Evolutionary conservation across 2,113 vertebrate species (phyloP).

Genomic region (Clupea harengus): DNA sequence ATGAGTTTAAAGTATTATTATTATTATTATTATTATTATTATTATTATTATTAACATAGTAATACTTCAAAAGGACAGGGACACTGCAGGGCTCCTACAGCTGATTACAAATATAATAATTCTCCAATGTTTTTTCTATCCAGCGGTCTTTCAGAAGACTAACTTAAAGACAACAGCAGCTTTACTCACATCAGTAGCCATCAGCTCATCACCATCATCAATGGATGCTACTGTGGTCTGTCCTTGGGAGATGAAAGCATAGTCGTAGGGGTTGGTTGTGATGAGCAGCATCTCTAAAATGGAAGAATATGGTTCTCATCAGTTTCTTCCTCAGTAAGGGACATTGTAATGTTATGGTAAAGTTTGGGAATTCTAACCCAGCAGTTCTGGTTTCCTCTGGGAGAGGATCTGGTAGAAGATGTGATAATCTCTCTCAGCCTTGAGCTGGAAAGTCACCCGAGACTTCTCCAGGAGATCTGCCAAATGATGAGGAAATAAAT

Average conservation of each 20-base stretch:
- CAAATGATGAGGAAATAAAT: background rate
- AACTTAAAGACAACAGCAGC: too few relatives aligned
- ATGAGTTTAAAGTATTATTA: too few relatives aligned
- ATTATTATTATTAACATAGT: too few relatives aligned
- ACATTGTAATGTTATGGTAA: background rate
- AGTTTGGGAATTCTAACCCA: constrained; percentile 64
- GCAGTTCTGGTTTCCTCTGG: constrained; percentile 84
- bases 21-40: too few relatives aligned
- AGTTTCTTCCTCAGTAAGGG: background rate
- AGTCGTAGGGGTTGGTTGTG: constrained; percentile 70
- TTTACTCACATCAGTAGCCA: constrained; percentile 46
- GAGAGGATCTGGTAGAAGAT: constrained; percentile 95
- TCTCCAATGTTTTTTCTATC: too few relatives aligned
- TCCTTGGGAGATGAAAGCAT: constrained; percentile 68
- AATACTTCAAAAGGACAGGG: too few relatives aligned
- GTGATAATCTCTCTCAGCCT: constrained; percentile 89
- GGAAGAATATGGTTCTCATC: background rate
- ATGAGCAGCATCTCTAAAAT: constrained; percentile 66
- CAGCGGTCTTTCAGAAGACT: too few relatives aligned
- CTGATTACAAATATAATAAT: too few relatives aligned
- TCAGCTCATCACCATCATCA: constrained; percentile 44
- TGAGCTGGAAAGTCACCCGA: constrained; percentile 86
- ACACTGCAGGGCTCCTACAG: too few relatives aligned
- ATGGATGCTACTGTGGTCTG: constrained; percentile 66
- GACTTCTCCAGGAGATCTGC: constrained; percentile 88